Percentiles rank a stretch among this genome's conserved stretches.
Evolutionary conservation across 2,888 invertebrate species (phyloP).

Genomic region (Rhingia rostrata): DNA sequence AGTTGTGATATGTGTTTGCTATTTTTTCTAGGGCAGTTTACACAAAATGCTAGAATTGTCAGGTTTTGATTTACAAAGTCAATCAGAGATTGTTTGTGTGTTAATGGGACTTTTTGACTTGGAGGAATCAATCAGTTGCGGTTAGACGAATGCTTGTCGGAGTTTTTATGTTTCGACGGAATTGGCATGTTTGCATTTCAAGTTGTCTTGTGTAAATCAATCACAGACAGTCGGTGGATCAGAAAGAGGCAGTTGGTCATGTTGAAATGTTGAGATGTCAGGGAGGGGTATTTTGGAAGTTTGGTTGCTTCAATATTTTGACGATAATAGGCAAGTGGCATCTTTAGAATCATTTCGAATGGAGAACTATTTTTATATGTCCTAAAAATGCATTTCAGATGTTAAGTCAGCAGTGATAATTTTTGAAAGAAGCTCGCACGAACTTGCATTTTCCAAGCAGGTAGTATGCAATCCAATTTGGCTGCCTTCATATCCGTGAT

Average conservation of each 20-base stretch:
- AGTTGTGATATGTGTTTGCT: slow-evolving; percentile 17
- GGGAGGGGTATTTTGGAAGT: neutral
- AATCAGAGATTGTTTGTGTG: slow-evolving; percentile 56
- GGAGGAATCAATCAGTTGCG: slow-evolving; percentile 58
- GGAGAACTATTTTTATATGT: too few relatives aligned
- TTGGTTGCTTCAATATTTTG: too few relatives aligned
- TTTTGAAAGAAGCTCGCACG: too few relatives aligned
- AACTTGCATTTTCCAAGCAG: too few relatives aligned
- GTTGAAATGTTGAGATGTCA: slow-evolving; percentile 5
- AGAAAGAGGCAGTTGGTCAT: slow-evolving; percentile 7
- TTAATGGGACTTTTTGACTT: slow-evolving; percentile 52
- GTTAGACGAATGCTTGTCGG: neutral
- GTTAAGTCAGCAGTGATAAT: too few relatives aligned
- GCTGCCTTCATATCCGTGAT: too few relatives aligned
- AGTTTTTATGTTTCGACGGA: neutral
- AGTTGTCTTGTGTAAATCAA: slow-evolving; percentile 36
- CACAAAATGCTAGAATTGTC: slow-evolving; percentile 57
- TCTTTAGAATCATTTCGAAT: too few relatives aligned
- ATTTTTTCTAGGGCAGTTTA: slow-evolving; percentile 51
- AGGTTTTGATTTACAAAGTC: slow-evolving; percentile 64
- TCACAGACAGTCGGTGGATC: slow-evolving; percentile 16
- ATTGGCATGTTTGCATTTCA: slow-evolving; percentile 61
- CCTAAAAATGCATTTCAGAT: too few relatives aligned
- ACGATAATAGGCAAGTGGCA: too few relatives aligned
- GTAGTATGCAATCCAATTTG: too few relatives aligned